Base-by-base conservation (phyloP, 2,888 invertebrate genomes). In the Therioaphis trifolii region DNA sequence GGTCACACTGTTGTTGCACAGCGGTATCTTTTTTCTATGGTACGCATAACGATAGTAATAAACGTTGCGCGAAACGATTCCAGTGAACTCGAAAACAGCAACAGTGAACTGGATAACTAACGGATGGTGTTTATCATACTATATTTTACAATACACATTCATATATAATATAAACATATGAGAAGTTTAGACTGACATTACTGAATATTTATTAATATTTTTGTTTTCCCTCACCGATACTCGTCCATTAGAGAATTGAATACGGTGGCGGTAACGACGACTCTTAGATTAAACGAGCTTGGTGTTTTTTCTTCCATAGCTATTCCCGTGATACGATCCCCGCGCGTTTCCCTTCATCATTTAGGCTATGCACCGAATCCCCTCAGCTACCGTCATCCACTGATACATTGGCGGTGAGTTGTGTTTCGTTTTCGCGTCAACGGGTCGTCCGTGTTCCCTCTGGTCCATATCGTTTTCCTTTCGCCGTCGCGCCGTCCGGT, bases 311-410 rank as follows among this genome's bases (percentile, higher is more conserved):
- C 80, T 63, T 82, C 80, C 80, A 82, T 35, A 49, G 24, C 35
- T 21, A n/a, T 78, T 27, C 24, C 29, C 4, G 71, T 80, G 79
- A 79, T 79, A 79, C 69, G 79, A 69, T n/a, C 79, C 79, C 79
- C 79, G 55, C 69, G 43, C 69, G 55, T 55, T 55, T 43, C 55
- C 79, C 79, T 79, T 69, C 55, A 15, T 24, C n/a, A n/a, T n/a
- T n/a, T n/a, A n/a, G n/a, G n/a, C n/a, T 0, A 29, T 27, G 27
- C 35, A 27, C 58, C 15, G 27, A n/a, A n/a, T 9, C n/a, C 12
- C 21, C 61, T 52, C 46, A 21, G n/a, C 58, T 7, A 29, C 9
- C 2, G 0, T 21, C 29, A 4, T 21, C 35, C 9, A 2, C 11
- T n/a, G 61, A 21, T 5, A 40, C 14, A 35, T 43, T 63, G 68